Conservation (phyloP, 2,113 vertebrate genomes). For the Elgaria multicarinata region DNA sequence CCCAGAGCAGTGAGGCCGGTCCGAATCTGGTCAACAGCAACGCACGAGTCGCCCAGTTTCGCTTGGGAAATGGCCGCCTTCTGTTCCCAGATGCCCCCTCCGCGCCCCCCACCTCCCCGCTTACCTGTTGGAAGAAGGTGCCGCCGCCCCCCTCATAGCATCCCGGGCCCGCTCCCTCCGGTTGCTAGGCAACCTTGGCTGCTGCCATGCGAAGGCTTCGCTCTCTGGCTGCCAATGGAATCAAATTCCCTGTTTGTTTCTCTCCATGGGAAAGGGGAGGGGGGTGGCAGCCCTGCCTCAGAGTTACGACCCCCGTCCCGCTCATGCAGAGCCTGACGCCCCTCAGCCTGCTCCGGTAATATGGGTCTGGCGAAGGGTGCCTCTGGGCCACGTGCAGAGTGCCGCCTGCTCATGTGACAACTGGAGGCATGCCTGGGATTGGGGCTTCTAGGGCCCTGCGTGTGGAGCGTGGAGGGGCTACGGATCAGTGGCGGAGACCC, state of each 20-base stretch:
- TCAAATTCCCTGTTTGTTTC: conserved; percentile 5
- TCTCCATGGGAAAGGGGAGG: not conserved
- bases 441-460: not conserved
- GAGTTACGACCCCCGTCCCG: not conserved
- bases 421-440: not conserved
- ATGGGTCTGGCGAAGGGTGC: not conserved
- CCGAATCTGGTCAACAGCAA: too few relatives aligned
- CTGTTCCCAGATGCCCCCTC: too few relatives aligned
- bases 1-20: too few relatives aligned
- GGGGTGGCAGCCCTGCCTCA: not conserved
- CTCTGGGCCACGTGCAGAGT: not conserved
- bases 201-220: not conserved
- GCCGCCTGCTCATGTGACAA: too few relatives aligned
- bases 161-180: not conserved
- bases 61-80: not conserved
- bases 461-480: too few relatives aligned
- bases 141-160: not conserved
- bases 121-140: not conserved
- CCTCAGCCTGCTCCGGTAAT: not conserved
- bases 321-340: not conserved
- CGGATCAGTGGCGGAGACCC: too few relatives aligned
- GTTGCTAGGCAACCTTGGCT: conserved; percentile 4
- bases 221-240: not conserved
- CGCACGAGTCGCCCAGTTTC: too few relatives aligned
- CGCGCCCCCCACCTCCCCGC: not conserved